Evolutionary conservation across 2,888 invertebrate species (phyloP).

Genomic region (Rambutsinella grinnellia): DNA sequence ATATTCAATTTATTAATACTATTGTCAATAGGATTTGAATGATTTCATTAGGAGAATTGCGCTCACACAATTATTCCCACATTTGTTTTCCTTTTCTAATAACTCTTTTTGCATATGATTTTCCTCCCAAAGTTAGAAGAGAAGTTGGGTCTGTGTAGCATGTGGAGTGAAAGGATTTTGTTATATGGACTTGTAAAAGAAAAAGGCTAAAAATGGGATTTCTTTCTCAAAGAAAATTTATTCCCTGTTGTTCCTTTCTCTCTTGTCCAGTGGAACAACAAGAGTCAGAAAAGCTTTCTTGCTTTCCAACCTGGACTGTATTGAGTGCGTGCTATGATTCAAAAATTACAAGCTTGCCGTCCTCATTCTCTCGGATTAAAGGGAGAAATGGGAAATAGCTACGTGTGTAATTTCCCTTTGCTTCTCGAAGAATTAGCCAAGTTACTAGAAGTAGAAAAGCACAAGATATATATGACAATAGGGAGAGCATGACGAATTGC

Average conservation of each 20-base stretch:
- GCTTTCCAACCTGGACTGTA: not conserved
- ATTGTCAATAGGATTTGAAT: too few relatives aligned
- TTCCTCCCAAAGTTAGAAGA: too few relatives aligned
- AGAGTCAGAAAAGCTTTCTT: not conserved
- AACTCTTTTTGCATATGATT: too few relatives aligned
- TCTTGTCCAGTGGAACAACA: not conserved
- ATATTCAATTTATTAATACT: too few relatives aligned
- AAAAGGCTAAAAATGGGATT: too few relatives aligned
- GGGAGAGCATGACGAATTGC: not conserved
- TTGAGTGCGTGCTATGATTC: not conserved
- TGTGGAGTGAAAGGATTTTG: too few relatives aligned
- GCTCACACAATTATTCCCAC: too few relatives aligned
- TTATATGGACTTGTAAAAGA: too few relatives aligned
- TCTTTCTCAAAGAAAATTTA: not conserved
- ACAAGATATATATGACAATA: not conserved
- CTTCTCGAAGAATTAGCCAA: not conserved
- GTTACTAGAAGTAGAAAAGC: not conserved
- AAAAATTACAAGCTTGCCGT: not conserved
- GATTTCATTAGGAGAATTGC: too few relatives aligned
- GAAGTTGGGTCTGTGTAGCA: too few relatives aligned
- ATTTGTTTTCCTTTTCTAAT: too few relatives aligned
- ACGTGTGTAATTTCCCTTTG: conserved; percentile 35
- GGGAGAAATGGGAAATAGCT: not conserved
- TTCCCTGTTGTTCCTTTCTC: not conserved
- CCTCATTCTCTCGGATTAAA: conserved; percentile 25